phyloP scores from a whole-genome alignment of 2,113 vertebrate genomes.

The Nycticorax nycticorax region DNA sequence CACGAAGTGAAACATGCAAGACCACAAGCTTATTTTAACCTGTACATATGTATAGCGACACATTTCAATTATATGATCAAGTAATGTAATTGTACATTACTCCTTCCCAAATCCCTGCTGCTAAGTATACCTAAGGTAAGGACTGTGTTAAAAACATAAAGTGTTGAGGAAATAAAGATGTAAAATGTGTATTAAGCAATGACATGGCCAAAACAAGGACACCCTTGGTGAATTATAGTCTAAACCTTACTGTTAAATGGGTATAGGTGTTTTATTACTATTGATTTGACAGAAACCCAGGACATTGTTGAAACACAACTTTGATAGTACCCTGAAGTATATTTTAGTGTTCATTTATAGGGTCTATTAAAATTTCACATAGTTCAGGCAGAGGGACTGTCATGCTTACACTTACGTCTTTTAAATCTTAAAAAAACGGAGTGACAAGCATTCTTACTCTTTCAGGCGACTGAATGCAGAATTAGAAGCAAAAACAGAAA shows the following conservation, averaged over 20 bases:
- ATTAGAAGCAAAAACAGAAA: constrained; percentile 90
- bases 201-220: background rate
- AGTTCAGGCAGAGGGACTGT: background rate
- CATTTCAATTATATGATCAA: background rate
- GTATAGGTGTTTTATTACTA: background rate
- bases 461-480: constrained; percentile 89
- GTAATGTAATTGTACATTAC: accelerated
- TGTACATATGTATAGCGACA: accelerated
- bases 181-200: background rate
- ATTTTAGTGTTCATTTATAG: background rate
- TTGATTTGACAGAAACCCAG: background rate
- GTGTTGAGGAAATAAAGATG: background rate
- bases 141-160: background rate
- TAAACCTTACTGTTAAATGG: background rate
- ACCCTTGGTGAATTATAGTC: background rate
- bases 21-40: background rate
- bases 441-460: constrained; percentile 4
- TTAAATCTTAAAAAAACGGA: background rate
- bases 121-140: background rate
- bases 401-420: background rate
- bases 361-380: background rate
- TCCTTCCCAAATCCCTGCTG: background rate
- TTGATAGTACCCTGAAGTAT: background rate
- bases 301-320: background rate
- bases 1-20: background rate